Conservation (phyloP, 64 coral and sea anemone species). For the Catalaphyllia jardinei region DNA sequence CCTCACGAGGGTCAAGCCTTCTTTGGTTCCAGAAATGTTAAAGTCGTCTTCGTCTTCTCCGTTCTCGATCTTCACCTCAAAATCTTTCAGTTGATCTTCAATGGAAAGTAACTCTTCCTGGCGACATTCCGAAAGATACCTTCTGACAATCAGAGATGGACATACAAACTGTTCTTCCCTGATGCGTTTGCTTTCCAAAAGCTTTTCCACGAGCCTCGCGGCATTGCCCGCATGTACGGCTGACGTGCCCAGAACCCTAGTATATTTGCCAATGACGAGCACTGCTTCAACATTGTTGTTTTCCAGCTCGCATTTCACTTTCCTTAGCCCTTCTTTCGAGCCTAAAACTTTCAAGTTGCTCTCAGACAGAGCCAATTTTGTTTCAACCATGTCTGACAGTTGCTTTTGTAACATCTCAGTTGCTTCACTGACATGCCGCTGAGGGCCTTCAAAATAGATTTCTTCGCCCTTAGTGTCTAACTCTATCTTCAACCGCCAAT, state of each 20-base stretch:
- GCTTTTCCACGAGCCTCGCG: slow-evolving; percentile 8
- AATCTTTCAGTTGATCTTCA: slow-evolving; percentile 22
- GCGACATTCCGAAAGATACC: slow-evolving; percentile 7
- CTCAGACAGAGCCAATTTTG: not conserved
- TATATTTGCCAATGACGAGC: slow-evolving; percentile 12
- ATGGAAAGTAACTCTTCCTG: not conserved
- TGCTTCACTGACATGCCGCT: too few relatives aligned
- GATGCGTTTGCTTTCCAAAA: slow-evolving; percentile 25
- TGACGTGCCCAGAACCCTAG: slow-evolving; percentile 21
- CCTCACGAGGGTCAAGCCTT: slow-evolving; percentile 1
- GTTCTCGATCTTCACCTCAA: not conserved
- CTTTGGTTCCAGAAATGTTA: slow-evolving; percentile 39
- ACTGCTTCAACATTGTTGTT: slow-evolving; percentile 34
- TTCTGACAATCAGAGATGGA: not conserved
- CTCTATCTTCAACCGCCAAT: too few relatives aligned
- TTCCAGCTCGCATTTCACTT: not conserved
- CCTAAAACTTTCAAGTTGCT: slow-evolving; percentile 38
- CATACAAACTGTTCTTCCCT: slow-evolving; percentile 10
- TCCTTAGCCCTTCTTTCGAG: slow-evolving; percentile 11
- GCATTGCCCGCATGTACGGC: slow-evolving; percentile 54
- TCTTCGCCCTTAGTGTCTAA: not conserved
- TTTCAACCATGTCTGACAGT: not conserved
- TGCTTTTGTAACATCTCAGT: slow-evolving; percentile 12
- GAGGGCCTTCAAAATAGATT: not conserved
- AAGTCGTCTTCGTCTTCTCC: not conserved